Conservation (phyloP, 1,140 invertebrate genomes). For the Drosophila hydei region DNA sequence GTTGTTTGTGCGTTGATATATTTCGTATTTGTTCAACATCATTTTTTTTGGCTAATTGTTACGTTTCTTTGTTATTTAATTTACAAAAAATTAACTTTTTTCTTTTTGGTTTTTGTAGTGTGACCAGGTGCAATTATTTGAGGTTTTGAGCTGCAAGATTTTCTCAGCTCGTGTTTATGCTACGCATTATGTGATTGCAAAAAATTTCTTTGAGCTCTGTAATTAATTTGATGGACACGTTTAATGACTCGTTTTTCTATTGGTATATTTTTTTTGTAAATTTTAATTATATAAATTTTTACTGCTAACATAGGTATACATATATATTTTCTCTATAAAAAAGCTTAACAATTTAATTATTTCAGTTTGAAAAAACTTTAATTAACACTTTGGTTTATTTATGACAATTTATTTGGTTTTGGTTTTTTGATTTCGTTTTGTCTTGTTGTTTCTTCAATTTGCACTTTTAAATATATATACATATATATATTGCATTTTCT, state of each 20-base stretch:
- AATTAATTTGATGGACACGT: slow-evolving; percentile 12
- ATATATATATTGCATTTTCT: slow-evolving; percentile 8
- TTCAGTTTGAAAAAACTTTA: slow-evolving; percentile 18
- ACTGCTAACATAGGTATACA: background rate
- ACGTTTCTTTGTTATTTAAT: slow-evolving; percentile 12
- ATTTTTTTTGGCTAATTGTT: slow-evolving; percentile 49
- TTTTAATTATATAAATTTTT: background rate
- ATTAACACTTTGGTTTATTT: slow-evolving; percentile 37
- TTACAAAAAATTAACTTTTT: slow-evolving; percentile 3
- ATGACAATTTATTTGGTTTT: slow-evolving; percentile 20
- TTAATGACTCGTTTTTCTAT: background rate
- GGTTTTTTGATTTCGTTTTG: slow-evolving; percentile 17
- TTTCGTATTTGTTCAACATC: slow-evolving; percentile 78
- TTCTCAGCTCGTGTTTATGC: slow-evolving; percentile 4
- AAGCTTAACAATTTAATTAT: slow-evolving; percentile 16
- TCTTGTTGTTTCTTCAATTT: slow-evolving; percentile 30
- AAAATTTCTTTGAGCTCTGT: slow-evolving; percentile 2
- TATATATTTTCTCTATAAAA: slow-evolving; percentile 7
- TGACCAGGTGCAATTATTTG: slow-evolving; percentile 23
- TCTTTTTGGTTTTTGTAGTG: slow-evolving; percentile 18
- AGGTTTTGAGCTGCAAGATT: background rate
- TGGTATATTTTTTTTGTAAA: background rate
- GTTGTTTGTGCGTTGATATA: slow-evolving; percentile 71
- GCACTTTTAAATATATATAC: slow-evolving; percentile 35
- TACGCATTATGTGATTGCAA: slow-evolving; percentile 18